These are phyloP conservation scores for Ciconia nigra DNA, from an alignment of 2,797 vertebrate species.

Conservation along the genomic window DNA sequence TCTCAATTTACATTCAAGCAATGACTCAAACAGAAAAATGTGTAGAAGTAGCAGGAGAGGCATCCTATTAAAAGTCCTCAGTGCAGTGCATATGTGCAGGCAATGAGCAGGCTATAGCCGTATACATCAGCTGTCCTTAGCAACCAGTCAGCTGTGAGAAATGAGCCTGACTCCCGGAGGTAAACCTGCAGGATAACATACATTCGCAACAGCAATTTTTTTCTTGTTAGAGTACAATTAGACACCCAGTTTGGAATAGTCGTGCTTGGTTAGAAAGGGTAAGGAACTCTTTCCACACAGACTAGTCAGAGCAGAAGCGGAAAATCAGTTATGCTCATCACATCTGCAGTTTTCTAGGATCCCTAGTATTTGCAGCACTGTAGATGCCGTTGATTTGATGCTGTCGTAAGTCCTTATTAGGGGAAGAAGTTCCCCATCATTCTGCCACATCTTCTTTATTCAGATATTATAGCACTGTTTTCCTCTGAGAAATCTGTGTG, in stretches of 20 bases:
- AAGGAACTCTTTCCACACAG: neutral
- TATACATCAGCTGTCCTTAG: neutral
- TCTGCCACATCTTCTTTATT: neutral
- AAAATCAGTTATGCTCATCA: neutral
- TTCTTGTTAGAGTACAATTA: neutral
- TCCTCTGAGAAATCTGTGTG: neutral
- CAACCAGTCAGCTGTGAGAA: neutral
- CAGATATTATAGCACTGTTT: neutral
- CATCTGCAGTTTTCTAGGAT: neutral
- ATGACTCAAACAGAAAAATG: neutral
- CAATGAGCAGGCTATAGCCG: neutral
- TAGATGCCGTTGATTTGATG: neutral
- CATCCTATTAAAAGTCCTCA: neutral
- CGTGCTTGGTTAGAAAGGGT: neutral
- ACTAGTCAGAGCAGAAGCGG: neutral
- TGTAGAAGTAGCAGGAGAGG: neutral
- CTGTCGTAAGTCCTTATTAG: neutral
- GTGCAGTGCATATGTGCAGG: neutral
- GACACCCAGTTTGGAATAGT: neutral
- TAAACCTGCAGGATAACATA: neutral
- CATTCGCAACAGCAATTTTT: neutral
- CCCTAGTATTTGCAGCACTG: neutral
- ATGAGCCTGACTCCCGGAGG: neutral
- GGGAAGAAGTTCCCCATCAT: neutral
- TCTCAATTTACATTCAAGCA: neutral